phyloP scores from a whole-genome alignment of 64 coral and sea anemone species.

The Astreopora myriophthalma region DNA sequence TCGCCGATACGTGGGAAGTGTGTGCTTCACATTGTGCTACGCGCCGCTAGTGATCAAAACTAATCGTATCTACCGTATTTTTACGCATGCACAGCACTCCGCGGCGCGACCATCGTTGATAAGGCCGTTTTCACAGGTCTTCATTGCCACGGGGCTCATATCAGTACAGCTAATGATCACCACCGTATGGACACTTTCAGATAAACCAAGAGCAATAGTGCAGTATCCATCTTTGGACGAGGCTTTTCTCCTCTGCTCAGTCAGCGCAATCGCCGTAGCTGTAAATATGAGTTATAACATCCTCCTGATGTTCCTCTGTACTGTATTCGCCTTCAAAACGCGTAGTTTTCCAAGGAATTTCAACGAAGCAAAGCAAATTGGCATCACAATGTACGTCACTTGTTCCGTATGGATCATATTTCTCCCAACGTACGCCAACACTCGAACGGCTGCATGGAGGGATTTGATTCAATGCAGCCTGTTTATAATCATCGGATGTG shows the following conservation, averaged over 20 bases:
- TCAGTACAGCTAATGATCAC: slow-evolving; percentile 79
- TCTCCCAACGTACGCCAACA: slow-evolving; percentile 78
- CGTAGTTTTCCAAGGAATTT: slow-evolving; percentile 92
- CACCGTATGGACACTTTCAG: slow-evolving; percentile 68
- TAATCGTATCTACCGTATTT: slow-evolving; percentile 92
- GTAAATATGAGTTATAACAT: slow-evolving; percentile 85
- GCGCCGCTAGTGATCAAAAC: slow-evolving; percentile 93
- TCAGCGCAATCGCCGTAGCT: slow-evolving; percentile 30
- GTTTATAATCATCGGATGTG: slow-evolving; percentile 60
- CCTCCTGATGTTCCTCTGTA: slow-evolving; percentile 77
- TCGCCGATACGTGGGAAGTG: slow-evolving; percentile 62
- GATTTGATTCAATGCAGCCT: slow-evolving; percentile 42
- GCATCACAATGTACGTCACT: slow-evolving; percentile 91
- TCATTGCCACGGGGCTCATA: slow-evolving; percentile 72
- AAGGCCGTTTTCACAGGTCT: slow-evolving; percentile 78
- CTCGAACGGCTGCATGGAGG: slow-evolving; percentile 23
- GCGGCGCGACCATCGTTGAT: slow-evolving; percentile 76
- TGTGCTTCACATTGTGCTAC: slow-evolving; percentile 82
- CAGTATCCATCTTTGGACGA: slow-evolving; percentile 26
- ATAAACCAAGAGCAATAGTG: slow-evolving; percentile 56
- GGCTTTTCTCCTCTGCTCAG: slow-evolving; percentile 59
- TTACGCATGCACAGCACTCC: slow-evolving; percentile 67
- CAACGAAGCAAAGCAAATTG: slow-evolving; percentile 96
- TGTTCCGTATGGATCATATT: slow-evolving; percentile 92
- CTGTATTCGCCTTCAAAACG: slow-evolving; percentile 93